Evolutionary conservation across 2,888 invertebrate species (phyloP), one percentile per base, ranked within the genome.

Genomic region (Parochlus steinenii): DNA sequence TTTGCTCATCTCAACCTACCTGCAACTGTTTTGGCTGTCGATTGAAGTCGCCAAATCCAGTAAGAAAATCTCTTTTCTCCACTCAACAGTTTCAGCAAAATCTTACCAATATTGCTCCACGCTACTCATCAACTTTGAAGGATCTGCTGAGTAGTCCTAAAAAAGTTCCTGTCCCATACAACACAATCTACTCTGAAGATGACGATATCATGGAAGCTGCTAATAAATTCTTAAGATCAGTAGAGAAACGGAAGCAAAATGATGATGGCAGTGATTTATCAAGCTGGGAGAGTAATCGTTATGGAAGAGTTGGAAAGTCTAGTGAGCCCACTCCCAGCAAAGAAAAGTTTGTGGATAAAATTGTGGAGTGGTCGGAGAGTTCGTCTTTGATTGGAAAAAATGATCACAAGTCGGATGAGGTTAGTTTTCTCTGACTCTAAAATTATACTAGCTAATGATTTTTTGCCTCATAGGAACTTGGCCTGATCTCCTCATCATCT

Each of bases 181-280:
- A 30, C 19, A 17, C 18, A 17, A 30, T 30, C 11, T 30, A 30
- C 11, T 30, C 30, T 3, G 30, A 17, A 5, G 18, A 30, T 15
- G 30, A 30, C 11, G 30, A 30, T 11, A 15, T 30, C 4, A 30
- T 30, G 30, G n/a, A n/a, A 10, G 30, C 30, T 4, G 30, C 30
- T 4, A 15, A 30, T n/a, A 30, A 30, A 16, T 30, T 30, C 19
- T 19, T 30, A n/a, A n/a, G 30, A 12, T 30, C 30, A 18, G 18
- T 30, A 10, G 30, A 30, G n/a, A 30, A 30, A 18, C 30, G 17
- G 4, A 30, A 30, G 18, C 17, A 18, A n/a, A 17, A 12, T 4
- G 6, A 28, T 8, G 16, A 5, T 28, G 30, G 5, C 5, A 18
- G 29, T 16, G 29, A 14, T 6, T 4, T 17, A n/a, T 16, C 18